These are phyloP conservation scores for Apeltes quadracus DNA, from an alignment of 2,113 vertebrate genomes.

Conservation along the genomic window DNA sequence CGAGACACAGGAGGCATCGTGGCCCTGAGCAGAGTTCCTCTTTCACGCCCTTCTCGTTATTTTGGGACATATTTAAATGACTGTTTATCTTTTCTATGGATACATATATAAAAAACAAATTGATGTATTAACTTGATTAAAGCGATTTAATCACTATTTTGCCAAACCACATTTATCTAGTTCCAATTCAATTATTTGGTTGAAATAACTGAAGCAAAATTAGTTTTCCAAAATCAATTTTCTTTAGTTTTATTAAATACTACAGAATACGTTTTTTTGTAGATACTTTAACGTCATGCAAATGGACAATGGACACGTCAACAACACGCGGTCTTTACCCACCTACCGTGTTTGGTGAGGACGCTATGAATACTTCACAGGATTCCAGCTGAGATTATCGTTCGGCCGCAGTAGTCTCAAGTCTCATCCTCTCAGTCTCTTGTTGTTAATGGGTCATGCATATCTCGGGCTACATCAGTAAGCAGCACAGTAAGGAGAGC, in stretches of 20 bases:
- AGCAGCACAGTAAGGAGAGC: conserved; percentile 47
- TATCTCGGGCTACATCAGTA: conserved; percentile 44
- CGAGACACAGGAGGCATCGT: background rate
- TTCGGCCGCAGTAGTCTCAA: conserved; percentile 25
- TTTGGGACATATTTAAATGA: background rate
- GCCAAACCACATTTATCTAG: no score
- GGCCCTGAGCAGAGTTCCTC: background rate
- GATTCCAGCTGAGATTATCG: conserved; percentile 24
- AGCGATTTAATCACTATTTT: no score
- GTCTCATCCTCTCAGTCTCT: conserved; percentile 30
- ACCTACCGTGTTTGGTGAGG: background rate
- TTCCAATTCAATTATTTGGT: no score
- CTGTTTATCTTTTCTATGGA: background rate
- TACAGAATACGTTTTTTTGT: background rate
- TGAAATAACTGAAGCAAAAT: no score
- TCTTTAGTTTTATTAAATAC: no score
- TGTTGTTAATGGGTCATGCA: conserved; percentile 34
- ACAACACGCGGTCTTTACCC: background rate
- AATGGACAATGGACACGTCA: no score
- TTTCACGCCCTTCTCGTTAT: background rate
- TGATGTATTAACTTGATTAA: no score
- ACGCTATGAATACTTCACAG: background rate
- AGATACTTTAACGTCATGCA: background rate
- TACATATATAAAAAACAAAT: background rate
- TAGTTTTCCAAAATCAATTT: no score